phyloP scores from a whole-genome alignment of 2,888 invertebrate genomes.

The Tribolium freemani region DNA sequence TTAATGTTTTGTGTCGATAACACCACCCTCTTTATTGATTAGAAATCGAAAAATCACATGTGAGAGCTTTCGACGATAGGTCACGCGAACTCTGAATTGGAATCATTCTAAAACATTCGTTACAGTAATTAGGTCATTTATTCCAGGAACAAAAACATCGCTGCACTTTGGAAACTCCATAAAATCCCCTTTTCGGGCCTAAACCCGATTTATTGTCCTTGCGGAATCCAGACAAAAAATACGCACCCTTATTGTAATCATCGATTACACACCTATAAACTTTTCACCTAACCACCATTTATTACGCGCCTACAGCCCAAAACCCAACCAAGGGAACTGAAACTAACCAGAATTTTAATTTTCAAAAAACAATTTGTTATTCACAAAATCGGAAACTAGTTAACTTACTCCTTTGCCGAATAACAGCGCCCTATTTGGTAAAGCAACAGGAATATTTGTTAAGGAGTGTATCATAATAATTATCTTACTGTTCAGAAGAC shows the following conservation, averaged over 20 bases:
- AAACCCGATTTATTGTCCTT: background rate
- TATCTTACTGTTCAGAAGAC: constrained; percentile 23
- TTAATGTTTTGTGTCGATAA: constrained; percentile 24
- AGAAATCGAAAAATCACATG: constrained; percentile 49
- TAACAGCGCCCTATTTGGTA: constrained; percentile 20
- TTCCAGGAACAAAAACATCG: constrained; percentile 44
- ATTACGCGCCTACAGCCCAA: too few relatives aligned
- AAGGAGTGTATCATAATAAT: constrained; percentile 29
- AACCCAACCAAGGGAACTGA: too few relatives aligned
- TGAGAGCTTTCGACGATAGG: constrained; percentile 44
- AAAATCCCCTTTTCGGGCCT: background rate
- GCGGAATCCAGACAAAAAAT: constrained; percentile 1
- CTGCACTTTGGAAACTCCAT: constrained; percentile 41
- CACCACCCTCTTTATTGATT: constrained; percentile 38
- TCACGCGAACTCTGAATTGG: constrained; percentile 48
- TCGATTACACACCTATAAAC: background rate
- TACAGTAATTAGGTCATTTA: constrained; percentile 55
- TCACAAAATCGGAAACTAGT: constrained; percentile 2
- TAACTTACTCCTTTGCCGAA: constrained; percentile 1
- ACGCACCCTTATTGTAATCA: background rate
- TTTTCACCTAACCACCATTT: background rate
- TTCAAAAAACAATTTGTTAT: too few relatives aligned
- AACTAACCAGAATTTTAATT: too few relatives aligned
- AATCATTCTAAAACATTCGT: constrained; percentile 50
- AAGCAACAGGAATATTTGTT: constrained; percentile 27